Base-by-base conservation (phyloP, 1,140 invertebrate genomes). In the Atta cephalotes region DNA sequence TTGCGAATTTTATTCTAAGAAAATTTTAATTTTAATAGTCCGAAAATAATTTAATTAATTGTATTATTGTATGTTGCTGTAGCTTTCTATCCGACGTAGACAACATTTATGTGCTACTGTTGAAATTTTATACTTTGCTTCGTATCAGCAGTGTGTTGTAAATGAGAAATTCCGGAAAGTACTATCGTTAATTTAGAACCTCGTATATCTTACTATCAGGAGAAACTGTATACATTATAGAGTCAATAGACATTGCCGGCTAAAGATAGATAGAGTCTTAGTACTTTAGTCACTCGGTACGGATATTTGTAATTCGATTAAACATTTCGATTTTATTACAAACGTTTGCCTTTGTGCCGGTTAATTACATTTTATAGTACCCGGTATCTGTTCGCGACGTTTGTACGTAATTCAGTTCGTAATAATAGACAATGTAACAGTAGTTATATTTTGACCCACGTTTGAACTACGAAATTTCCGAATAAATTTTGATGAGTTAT, bases 301-400 rank as follows among this genome's bases (percentile, higher is more conserved):
- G 3, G 28, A 53, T 53, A 81, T 71, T 45, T 58, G 49, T 81
- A 81, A 81, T 70, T 81, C 21, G 31, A 81, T 81, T 81, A 56
- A 80, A 9, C 31, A 5, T 39, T 70, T 81, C 65, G 49, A 81
- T 39, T 66, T 71, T 81, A 71, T 81, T 81, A 71, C 28, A 81
- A 70, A 70, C 28, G 16, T 70, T 70, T 25, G 9, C 35, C 31
- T 70, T 70, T 81, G 49, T 53, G 2, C 25, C 31, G n/a, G 51
- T 18, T 81, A 81, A 81, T 81, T 71, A 56, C 14, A 71, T 81
- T 70, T 70, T 71, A 66, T 51, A 70, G 28, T 21, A 53, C 5
- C 28, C 9, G 10, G 28, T 70, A 71, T 7, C 31, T 39, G 65
- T n/a, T 81, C 21, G 21, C 31, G 31, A 58, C 28, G 4, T 25